These are phyloP conservation scores for Theonella swinhoei DNA, from an alignment of 37 sponge, comb jelly and placozoan species.

Conservation along the genomic window DNA sequence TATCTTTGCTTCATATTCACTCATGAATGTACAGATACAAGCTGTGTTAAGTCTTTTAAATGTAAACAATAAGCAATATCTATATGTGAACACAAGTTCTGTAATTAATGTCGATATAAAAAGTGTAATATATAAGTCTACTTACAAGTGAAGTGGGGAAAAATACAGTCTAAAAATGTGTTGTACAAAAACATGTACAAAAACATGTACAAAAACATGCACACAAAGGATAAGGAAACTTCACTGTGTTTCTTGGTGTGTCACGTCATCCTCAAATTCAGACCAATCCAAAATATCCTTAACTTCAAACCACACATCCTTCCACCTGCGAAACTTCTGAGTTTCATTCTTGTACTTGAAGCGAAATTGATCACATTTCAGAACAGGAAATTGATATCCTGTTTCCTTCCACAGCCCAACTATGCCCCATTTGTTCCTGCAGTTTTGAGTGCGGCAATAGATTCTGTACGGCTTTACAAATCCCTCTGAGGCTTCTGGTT, in stretches of 20 bases:
- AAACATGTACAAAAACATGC: too few relatives aligned
- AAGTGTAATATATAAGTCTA: too few relatives aligned
- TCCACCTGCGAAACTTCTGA: slow-evolving; percentile 49
- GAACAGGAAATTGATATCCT: slow-evolving; percentile 25
- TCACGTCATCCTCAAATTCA: not conserved
- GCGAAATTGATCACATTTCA: slow-evolving; percentile 50
- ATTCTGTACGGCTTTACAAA: slow-evolving; percentile 43
- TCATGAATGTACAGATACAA: too few relatives aligned
- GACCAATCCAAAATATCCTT: not conserved
- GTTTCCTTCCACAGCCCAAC: slow-evolving; percentile 38
- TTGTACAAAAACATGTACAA: too few relatives aligned
- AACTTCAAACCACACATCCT: slow-evolving; percentile 48
- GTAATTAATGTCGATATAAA: too few relatives aligned
- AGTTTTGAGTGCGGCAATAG: slow-evolving; percentile 21
- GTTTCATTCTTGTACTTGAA: slow-evolving; percentile 21
- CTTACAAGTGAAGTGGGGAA: too few relatives aligned
- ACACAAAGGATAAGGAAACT: not conserved
- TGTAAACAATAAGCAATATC: too few relatives aligned
- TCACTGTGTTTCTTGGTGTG: not conserved
- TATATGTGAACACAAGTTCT: too few relatives aligned
- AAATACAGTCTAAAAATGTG: too few relatives aligned
- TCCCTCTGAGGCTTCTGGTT: slow-evolving; percentile 18
- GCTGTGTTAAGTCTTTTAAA: too few relatives aligned
- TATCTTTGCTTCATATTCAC: not conserved
- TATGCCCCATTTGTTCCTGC: slow-evolving; percentile 61